Conservation (phyloP, 1,140 invertebrate species). For the Zaprionus davidi region DNA sequence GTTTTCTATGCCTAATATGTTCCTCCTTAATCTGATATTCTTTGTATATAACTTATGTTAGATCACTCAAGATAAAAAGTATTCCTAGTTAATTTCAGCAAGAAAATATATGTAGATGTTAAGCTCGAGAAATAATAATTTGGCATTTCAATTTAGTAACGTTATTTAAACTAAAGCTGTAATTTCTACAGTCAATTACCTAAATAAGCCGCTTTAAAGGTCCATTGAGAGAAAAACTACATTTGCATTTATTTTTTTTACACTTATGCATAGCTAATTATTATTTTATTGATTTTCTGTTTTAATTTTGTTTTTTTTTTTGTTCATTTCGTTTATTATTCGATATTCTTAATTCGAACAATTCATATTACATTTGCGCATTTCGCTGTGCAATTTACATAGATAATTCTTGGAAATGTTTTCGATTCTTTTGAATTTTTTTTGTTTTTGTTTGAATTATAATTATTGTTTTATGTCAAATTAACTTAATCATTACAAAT, state of each 20-base stretch:
- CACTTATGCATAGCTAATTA: constrained; percentile 53
- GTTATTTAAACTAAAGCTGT: neutral
- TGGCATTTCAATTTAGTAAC: too few species aligned
- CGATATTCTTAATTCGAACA: constrained; percentile 30
- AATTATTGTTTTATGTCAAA: constrained; percentile 81
- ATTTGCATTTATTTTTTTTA: constrained; percentile 29
- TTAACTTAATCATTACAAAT: constrained; percentile 77
- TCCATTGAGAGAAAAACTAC: constrained; percentile 7
- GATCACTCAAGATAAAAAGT: too few species aligned
- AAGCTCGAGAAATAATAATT: too few species aligned
- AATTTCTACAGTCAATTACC: neutral
- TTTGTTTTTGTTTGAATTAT: constrained; percentile 55
- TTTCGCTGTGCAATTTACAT: constrained; percentile 43
- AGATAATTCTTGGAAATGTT: constrained; percentile 23
- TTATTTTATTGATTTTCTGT: constrained; percentile 48
- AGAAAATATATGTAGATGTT: too few species aligned
- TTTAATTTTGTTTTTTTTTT: neutral
- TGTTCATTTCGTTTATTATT: neutral
- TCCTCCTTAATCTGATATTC: neutral
- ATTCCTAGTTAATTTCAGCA: too few species aligned
- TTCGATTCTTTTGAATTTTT: constrained; percentile 39
- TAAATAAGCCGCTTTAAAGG: neutral
- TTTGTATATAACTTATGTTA: too few species aligned
- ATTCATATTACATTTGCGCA: constrained; percentile 36
- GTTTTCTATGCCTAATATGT: neutral